Evolutionary conservation across 2,113 vertebrate genomes (phyloP), one percentile per base, ranked within the genome.

Genomic region (Chamaetylas fuelleborni): DNA sequence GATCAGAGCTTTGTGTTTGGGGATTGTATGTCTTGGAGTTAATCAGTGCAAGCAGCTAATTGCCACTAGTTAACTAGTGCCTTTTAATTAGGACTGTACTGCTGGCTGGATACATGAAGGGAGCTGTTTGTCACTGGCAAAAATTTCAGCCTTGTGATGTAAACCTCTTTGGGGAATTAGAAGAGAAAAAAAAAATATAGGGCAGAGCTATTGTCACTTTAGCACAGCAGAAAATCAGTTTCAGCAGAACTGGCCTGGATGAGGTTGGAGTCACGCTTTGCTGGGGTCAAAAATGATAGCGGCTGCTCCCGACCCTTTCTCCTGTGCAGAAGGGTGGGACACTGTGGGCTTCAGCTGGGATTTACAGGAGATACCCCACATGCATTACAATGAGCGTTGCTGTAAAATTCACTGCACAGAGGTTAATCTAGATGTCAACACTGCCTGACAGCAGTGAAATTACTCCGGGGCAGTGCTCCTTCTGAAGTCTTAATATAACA

Each of bases 391-490:
- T 97, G 95, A 98, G 97, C 72, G 85, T 72, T 93, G 93, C 96
- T 94, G 95, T 96, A 90, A 96, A 96, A 95, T 95, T 97, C 95
- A 91, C 97, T 91, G 96, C 96, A 85, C 97, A 96, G 95, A 97
- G 98, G 97, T 98, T 98, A 98, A 98, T 98, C 97, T 98, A 97
- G 98, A 97, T 97, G 97, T 98, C 97, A 97, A 94, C 97, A 79
- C 93, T 90, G 94, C 91, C 97, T 98, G 98, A 98, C 97, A 98
- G 97, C 95, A 82, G 94, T 94, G 94, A 98, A 98, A 98, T 98
- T 97, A 97, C 98, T 98, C 97, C 82, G 3, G 98, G 97, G 97
- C 95, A 97, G 96, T 93, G 95, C 95, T 98, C 96, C 96, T 97
- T 98, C 97, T 97, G 97, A 98, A 98, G 98, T 96, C 97, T 97